Base-by-base conservation (phyloP, 2,797 vertebrate species). In the Schizopygopsis malacanthus region DNA sequence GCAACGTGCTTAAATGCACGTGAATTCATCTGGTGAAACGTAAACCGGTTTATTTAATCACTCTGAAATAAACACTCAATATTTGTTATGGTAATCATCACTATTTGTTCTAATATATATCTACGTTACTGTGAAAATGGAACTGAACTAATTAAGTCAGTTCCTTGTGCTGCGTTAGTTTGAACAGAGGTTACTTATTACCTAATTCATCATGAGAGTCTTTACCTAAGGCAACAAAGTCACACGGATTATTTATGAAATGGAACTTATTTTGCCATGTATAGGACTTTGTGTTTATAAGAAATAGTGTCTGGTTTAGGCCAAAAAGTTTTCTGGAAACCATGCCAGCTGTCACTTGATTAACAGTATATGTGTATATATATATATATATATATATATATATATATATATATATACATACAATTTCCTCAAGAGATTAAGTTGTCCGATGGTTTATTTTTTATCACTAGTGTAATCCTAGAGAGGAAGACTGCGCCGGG, bases 401-500 rank as follows among this genome's bases (percentile, higher is more conserved):
- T 3, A 33, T 33, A 33, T 33, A 33, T 2, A 33, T 33, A 33
- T 33, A 33, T 33, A 33, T 3, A 33, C 0, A 33, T 22, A 56
- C 22, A 28, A 33, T 28, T 82, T 82, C 52, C 69, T 59, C n/a
- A 10, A 18, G 52, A 82, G 33, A 45, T 81, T 54, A 72, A 56
- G 9, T 39, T 69, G 18, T 28, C 77, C n/a, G 3, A 12, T 22
- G 80, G 92, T 93, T 93, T 90, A 87, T 90, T 87, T 89, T 91
- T 92, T 91, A 90, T 91, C 84, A 83, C 70, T 47, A 81, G 87
- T 92, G 92, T 92, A 93, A 94, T 90, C 61, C 52, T 75, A 71
- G 76, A 79, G 81, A 89, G 80, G 89, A 90, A 87, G 88, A 80
- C 10, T 52, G 88, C 87, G 89, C 89, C 88, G 86, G 79, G 6